phyloP scores from a whole-genome alignment of 1,140 invertebrate genomes.

The Eriosoma lanigerum region DNA sequence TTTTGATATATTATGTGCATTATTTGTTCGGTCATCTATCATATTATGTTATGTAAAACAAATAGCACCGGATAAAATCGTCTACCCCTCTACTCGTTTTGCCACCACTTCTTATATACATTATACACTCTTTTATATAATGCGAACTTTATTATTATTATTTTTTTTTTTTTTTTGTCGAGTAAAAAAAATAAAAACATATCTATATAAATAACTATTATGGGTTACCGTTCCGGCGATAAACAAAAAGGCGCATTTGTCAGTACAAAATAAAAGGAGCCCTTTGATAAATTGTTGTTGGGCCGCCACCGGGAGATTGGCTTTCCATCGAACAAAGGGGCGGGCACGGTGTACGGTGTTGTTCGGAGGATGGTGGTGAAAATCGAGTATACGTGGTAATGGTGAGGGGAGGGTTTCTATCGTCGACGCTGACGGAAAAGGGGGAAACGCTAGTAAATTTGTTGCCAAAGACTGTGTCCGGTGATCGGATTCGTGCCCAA shows the following conservation, averaged over 20 bases:
- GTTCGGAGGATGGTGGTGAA: not conserved
- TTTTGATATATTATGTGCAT: conserved; percentile 30
- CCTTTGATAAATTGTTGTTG: conserved; percentile 38
- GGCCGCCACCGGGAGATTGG: conserved; percentile 36
- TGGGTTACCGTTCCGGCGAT: conserved; percentile 41
- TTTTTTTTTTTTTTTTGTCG: not conserved
- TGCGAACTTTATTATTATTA: not conserved
- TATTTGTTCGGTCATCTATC: conserved; percentile 30
- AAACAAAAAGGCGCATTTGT: conserved; percentile 51
- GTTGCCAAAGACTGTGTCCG: conserved; percentile 41
- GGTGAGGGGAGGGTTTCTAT: not conserved
- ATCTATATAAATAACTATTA: conserved; percentile 42
- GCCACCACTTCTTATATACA: not conserved
- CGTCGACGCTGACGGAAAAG: not conserved
- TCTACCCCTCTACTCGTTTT: not conserved
- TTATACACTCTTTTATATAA: not conserved
- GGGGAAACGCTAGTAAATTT: not conserved
- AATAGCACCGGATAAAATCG: conserved; percentile 34
- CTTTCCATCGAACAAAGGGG: not conserved
- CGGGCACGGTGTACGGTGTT: not conserved
- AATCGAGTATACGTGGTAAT: not conserved
- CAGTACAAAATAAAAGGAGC: conserved; percentile 24
- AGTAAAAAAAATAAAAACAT: not conserved
- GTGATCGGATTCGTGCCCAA: conserved; percentile 21
- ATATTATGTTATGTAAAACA: conserved; percentile 43